phyloP scores from a whole-genome alignment of 1,140 invertebrate species.

The Ceratina australensis region DNA sequence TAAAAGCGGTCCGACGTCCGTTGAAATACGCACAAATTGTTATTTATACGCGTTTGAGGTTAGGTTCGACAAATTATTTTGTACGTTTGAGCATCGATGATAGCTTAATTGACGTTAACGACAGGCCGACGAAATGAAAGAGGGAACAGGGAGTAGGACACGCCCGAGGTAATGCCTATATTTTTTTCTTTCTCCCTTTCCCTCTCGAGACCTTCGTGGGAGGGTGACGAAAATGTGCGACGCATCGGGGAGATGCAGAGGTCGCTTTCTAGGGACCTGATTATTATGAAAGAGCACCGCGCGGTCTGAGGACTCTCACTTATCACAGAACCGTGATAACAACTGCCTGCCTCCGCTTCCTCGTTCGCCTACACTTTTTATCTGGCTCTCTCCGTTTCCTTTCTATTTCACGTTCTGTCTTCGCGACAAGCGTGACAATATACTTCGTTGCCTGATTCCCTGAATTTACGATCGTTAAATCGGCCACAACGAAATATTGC shows the following conservation, averaged over 20 bases:
- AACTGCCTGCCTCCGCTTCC: slow-evolving; percentile 61
- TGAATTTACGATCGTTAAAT: not conserved
- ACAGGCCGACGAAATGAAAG: too few species aligned
- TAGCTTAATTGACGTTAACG: too few species aligned
- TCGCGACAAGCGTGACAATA: not conserved
- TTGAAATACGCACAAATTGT: too few species aligned
- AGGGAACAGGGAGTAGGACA: too few species aligned
- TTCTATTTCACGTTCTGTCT: slow-evolving; percentile 8
- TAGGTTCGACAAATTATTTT: too few species aligned
- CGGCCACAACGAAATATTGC: not conserved
- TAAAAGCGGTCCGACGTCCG: too few species aligned
- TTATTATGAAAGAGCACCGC: slow-evolving; percentile 68
- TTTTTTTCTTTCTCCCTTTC: too few species aligned
- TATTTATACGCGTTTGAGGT: too few species aligned
- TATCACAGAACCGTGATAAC: slow-evolving; percentile 73
- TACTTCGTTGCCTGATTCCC: not conserved
- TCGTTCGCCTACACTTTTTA: slow-evolving; percentile 26
- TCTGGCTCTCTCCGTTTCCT: slow-evolving; percentile 17
- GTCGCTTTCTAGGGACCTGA: slow-evolving; percentile 57
- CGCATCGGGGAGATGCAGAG: slow-evolving; percentile 4
- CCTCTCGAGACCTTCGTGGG: not conserved
- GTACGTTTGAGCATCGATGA: too few species aligned
- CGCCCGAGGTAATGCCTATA: too few species aligned
- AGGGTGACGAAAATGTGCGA: slow-evolving; percentile 40
- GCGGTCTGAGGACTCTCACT: slow-evolving; percentile 70